Evolutionary conservation across 2,113 vertebrate genomes (phyloP).

Genomic region (Eidolon helvum): DNA sequence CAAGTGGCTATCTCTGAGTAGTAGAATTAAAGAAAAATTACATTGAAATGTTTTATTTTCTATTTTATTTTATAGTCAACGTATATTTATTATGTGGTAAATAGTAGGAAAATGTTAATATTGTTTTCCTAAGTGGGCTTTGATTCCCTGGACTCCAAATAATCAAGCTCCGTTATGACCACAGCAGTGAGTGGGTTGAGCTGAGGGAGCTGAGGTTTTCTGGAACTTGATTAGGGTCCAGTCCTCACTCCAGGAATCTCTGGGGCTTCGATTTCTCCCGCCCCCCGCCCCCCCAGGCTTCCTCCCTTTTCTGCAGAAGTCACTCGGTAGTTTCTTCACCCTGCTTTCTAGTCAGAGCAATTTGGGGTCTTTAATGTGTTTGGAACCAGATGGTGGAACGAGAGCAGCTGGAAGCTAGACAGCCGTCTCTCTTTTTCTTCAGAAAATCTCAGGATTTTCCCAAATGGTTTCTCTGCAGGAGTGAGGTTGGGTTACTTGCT

Average conservation of each 20-base stretch:
- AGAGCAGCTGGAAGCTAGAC: too few species aligned
- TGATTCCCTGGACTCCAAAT: neutral
- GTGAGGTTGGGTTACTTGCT: fast-evolving
- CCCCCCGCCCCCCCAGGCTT: neutral
- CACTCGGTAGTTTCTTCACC: neutral
- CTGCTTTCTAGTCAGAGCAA: neutral
- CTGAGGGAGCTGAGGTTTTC: neutral
- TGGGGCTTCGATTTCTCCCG: neutral
- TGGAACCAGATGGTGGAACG: neutral
- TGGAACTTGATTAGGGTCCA: neutral
- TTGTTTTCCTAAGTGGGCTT: neutral
- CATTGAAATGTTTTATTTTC: neutral
- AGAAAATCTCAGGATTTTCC: too few species aligned
- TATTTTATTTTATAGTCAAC: neutral
- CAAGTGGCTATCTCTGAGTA: neutral
- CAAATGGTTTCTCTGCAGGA: neutral
- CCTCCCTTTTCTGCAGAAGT: neutral
- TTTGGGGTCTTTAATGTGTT: neutral
- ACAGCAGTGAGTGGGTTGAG: neutral
- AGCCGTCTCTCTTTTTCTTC: neutral
- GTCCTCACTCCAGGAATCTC: neutral
- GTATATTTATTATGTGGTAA: neutral
- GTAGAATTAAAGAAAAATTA: neutral
- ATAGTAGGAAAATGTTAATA: neutral
- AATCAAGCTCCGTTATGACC: fast-evolving